Evolutionary conservation across 2,888 invertebrate species (phyloP), one percentile per base, ranked within the genome.

Genomic region (Ophion obscuratus): DNA sequence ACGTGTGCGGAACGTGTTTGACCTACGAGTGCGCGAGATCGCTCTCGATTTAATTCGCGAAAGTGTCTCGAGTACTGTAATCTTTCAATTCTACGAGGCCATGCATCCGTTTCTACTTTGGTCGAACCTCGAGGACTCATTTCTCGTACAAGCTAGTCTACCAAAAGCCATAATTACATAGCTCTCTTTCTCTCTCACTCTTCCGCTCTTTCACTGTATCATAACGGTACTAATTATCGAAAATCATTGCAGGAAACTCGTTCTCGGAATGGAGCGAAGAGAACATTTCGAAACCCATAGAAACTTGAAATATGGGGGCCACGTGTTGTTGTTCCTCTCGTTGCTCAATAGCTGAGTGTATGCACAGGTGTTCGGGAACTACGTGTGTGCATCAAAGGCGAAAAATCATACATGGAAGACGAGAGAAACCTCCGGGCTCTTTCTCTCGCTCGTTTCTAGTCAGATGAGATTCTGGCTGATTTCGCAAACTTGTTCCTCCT

Each of bases 31-130:
- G 10, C 61, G 59, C 40, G 73, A 66, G 76, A 82, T 82, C 62
- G 62, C 75, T 70, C 68, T 70, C 62, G 62, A 67, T 70, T 82
- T 76, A 36, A 82, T 82, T 76, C 17, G 82, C 76, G 76, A 81
- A 81, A 81, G 76, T 74, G 81, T 77, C 81, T 81, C 81, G 81
- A 84, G 84, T 73, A 74, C 76, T 40, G 67, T 67, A 84, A 84
- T 84, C 81, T 84, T 84, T 73, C 84, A 84, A 84, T 84, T 70
- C 77, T 20, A 67, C 67, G 73, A 81, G 71, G 62, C 47, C 66
- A 73, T 44, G 64, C 84, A 84, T 84, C 84, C 81, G 81, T 67
- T 77, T 40, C 61, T 53, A 40, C 76, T 81, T 68, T 77, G 75
- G 66, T 70, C 71, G 11, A 75, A 83, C 36, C 68, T 78, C 61